Evolutionary conservation across 2,113 vertebrate species (phyloP).

Genomic region (Coreoperca whiteheadi): DNA sequence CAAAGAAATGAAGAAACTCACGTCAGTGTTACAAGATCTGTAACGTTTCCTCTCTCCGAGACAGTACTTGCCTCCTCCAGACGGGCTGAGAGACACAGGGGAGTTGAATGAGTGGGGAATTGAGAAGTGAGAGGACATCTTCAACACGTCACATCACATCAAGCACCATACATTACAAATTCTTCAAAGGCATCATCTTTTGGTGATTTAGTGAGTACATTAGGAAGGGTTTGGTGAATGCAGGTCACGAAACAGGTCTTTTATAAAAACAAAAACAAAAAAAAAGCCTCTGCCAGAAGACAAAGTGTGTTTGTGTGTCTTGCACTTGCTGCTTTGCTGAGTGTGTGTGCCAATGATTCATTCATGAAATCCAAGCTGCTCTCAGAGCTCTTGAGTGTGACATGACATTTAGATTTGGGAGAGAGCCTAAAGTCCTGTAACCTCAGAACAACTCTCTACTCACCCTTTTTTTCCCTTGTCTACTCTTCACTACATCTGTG

Average conservation of each 20-base stretch:
- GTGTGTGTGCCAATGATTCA: constrained; percentile 48
- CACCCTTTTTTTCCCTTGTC: not conserved
- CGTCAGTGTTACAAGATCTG: constrained; percentile 96
- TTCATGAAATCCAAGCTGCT: constrained; percentile 64
- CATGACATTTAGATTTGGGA: constrained; percentile 59
- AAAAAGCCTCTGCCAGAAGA: constrained; percentile 36
- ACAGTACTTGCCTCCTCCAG: constrained; percentile 98
- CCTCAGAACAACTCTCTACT: constrained; percentile 26
- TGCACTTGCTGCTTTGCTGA: constrained; percentile 35
- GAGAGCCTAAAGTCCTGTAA: constrained; percentile 28
- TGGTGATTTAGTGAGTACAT: not conserved
- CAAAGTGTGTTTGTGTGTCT: constrained; percentile 57
- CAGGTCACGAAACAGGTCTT: constrained; percentile 1
- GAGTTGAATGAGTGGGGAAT: constrained; percentile 40
- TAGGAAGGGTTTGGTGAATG: not conserved
- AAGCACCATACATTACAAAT: not conserved
- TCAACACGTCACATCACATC: constrained; percentile 2
- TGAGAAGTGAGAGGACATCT: constrained; percentile 34
- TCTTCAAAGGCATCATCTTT: not conserved
- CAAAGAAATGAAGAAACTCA: constrained; percentile 84
- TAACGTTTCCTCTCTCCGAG: constrained; percentile 97
- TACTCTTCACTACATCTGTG: constrained; percentile 8
- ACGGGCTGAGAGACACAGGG: constrained; percentile 89
- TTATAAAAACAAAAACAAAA: too few species aligned
- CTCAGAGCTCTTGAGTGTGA: constrained; percentile 61